Evolutionary conservation across 1,140 invertebrate genomes (phyloP).

Genomic region (Brachionus paranguensis): DNA sequence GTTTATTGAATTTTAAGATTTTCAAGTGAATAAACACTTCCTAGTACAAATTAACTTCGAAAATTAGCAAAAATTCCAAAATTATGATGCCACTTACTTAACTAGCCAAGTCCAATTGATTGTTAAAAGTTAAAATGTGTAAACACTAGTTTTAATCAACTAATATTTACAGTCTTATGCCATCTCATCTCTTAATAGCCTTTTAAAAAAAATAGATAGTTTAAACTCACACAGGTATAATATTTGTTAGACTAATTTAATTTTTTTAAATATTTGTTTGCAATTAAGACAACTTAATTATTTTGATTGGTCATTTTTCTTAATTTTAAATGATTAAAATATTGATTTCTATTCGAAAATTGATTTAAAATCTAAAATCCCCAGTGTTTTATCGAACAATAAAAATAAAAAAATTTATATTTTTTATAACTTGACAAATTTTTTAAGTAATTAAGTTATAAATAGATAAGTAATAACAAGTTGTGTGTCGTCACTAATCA

Average conservation of each 20-base stretch:
- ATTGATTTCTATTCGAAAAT: background rate
- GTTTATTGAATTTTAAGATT: conserved; percentile 37
- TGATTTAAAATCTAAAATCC: background rate
- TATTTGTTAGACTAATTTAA: background rate
- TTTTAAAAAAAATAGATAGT: conserved; percentile 2
- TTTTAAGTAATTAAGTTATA: conserved; percentile 6
- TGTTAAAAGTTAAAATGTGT: background rate
- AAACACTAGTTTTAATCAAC: conserved; percentile 16
- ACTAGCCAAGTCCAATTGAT: background rate
- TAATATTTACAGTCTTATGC: conserved; percentile 3
- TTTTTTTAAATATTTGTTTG: conserved; percentile 25
- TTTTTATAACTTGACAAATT: background rate
- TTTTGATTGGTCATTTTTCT: background rate
- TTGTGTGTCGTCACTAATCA: background rate
- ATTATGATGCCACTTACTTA: conserved; percentile 33
- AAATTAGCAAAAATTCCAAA: conserved; percentile 12
- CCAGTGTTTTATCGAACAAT: conserved; percentile 17
- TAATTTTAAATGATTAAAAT: background rate
- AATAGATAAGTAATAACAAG: conserved; percentile 4
- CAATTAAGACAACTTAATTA: background rate
- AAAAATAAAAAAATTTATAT: background rate
- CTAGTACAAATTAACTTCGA: conserved; percentile 3
- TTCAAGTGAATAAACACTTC: conserved; percentile 24
- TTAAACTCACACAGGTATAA: conserved; percentile 31
- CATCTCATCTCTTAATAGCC: background rate